Evolutionary conservation across 2,888 invertebrate genomes (phyloP), one percentile per base, ranked within the genome.

Genomic region (Clivina fossor): DNA sequence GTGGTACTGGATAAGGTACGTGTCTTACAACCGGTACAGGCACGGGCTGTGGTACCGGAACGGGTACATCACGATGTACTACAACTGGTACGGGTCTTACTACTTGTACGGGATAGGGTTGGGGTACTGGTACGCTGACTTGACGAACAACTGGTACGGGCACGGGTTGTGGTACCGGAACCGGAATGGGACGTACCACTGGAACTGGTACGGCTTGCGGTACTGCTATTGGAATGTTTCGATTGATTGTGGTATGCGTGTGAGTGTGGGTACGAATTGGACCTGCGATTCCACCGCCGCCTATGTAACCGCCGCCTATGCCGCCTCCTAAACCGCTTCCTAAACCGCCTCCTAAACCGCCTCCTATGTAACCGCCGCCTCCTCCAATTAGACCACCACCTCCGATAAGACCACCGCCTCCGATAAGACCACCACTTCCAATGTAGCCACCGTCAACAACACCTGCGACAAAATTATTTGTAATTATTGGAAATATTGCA

Each of bases 141-240:
- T 33, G n/a, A 13, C 47, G 32, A 13, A 33, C 33, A n/a, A 49
- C 49, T 5, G 9, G 8, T 7, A 49, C 49, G 1, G 49, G 49
- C 11, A 38, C 38, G 1, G 49, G 49, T n/a, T 49, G 38, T 3
- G 49, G 49, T 18, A 49, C 49, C 4, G 38, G 49, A 3, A 49
- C 49, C 5, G 49, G 38, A 8, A 38, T 13, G n/a, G 38, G 38
- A 11, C 28, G 26, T 7, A 3, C 4, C 5, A 49, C 49, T 9
- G 40, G 49, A 5, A 49, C 49, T n/a, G 49, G 28, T n/a, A 49
- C 11, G 7, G 40, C 38, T 26, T 49, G 49, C 8, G 49, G 38
- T 8, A 38, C 38, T 7, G 22, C 28, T 7, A 49, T 16, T 26
- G 49, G 38, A 11, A 49, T 19, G 30, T 47, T 49, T 13, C 38